Base-by-base conservation (phyloP, 92 coral and sea anemone species). In the Phenganax marumi region DNA sequence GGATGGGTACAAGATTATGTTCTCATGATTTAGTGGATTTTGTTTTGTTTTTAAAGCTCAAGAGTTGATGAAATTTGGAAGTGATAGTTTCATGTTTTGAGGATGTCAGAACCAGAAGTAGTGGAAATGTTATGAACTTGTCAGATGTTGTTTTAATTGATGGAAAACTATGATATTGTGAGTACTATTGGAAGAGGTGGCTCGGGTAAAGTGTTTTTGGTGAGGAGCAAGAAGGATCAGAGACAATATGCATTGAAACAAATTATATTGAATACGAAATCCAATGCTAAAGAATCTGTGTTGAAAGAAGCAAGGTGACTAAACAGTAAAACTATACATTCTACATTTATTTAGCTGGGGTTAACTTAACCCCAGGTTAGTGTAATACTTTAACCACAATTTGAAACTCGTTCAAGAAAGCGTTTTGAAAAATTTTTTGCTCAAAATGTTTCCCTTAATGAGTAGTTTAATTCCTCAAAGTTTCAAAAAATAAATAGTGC, bases 201-300 rank as follows among this genome's bases (percentile, higher is more conserved):
- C 7, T 90, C 97, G 21, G 99, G 99, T 22, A 88, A 74, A 77
- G 99, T 96, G 53, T 52, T 89, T 50, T 89, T 96, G 12, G 99
- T 97, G 23, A 86, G 85, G 68, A 92, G 88, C 83, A 89, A 84
- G 57, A 92, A 85, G n/a, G 82, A 85, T 43, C 87, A 86, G 22
- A 92, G 86, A 79, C 90, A 88, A 56, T 91, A 91, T 77, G 99
- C 99, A 60, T 86, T 96, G 49, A 96, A 96, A 76, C 93, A 96
- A 80, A 87, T 96, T 11, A 86, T 84, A 56, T 84, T 96, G 66
- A 94, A 92, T 74, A 92, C 97, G 66, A 89, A 92, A 86, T 89
- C 85, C 19, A 92, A 84, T 77, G 92, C 97, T 12, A 90, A 85
- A 79, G 99, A 91, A 69, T 91, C 91, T 19, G 99, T 96, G 5